Conservation (phyloP, 2,113 vertebrate species). For the Mormoops blainvillei region DNA sequence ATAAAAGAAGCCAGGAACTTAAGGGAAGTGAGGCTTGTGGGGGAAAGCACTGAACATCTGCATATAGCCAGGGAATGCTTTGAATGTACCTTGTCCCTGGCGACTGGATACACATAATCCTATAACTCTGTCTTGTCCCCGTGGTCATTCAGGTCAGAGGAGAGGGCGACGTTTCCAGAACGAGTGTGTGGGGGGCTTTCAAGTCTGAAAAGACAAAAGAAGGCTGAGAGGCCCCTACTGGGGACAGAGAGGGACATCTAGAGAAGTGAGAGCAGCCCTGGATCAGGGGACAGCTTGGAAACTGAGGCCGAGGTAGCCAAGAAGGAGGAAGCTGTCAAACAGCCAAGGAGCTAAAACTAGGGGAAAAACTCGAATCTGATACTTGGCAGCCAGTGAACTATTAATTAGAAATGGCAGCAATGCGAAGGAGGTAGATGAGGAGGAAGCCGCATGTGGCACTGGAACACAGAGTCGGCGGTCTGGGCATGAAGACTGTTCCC, state of each 20-base stretch:
- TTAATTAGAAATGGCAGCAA: neutral
- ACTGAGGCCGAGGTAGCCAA: neutral
- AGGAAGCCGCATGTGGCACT: neutral
- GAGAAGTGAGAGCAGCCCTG: neutral
- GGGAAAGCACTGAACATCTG: neutral
- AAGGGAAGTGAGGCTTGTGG: neutral
- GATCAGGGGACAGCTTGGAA: neutral
- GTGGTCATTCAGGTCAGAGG: neutral
- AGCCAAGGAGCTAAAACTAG: neutral
- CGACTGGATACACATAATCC: neutral
- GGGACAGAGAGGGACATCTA: neutral
- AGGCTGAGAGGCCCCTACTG: neutral
- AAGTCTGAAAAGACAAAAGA: neutral
- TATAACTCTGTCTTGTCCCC: fast-evolving
- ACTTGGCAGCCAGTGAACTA: neutral
- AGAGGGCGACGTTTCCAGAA: neutral
- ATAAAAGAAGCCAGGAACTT: neutral
- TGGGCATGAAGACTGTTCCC: neutral
- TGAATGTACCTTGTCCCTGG: neutral
- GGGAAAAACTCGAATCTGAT: neutral
- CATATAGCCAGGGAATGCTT: neutral
- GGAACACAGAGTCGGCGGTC: neutral
- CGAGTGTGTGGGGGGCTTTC: neutral
- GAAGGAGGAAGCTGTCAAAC: neutral
- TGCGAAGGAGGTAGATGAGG: neutral